These are phyloP conservation scores for Argyrosomus regius DNA, from an alignment of 2,797 vertebrate genomes.

Conservation along the genomic window DNA sequence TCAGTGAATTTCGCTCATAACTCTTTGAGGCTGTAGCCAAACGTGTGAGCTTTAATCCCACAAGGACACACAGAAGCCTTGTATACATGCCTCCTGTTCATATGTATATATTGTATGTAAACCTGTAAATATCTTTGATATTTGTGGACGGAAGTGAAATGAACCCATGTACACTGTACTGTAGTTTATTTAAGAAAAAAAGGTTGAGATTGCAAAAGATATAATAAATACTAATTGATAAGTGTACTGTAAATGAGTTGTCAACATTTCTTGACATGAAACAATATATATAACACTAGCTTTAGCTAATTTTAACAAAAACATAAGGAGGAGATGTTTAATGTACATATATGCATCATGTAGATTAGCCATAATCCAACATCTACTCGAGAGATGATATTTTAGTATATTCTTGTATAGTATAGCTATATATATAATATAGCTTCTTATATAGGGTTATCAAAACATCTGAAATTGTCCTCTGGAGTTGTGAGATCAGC, in stretches of 20 bases:
- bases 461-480: background rate
- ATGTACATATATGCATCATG: background rate
- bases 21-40: conserved; percentile 67
- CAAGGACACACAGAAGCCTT: conserved; percentile 59
- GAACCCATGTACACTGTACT: conserved; percentile 63
- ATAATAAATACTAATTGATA: conserved; percentile 82
- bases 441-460: background rate
- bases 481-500: background rate
- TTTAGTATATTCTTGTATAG: background rate
- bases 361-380: background rate
- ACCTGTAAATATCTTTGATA: conserved; percentile 79
- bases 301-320: background rate
- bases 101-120: conserved; percentile 80
- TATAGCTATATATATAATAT: too few relatives aligned
- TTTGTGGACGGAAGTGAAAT: conserved; percentile 69
- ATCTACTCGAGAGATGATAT: background rate
- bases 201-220: conserved; percentile 38
- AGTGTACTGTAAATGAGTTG: conserved; percentile 26
- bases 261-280: conserved; percentile 2
- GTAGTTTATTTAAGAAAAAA: conserved; percentile 79
- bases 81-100: conserved; percentile 76
- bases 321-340: background rate
- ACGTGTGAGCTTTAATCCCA: conserved; percentile 71
- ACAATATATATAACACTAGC: background rate
- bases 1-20: conserved; percentile 40